phyloP scores from a whole-genome alignment of 2,888 invertebrate species.

The Bombyx huttoni region DNA sequence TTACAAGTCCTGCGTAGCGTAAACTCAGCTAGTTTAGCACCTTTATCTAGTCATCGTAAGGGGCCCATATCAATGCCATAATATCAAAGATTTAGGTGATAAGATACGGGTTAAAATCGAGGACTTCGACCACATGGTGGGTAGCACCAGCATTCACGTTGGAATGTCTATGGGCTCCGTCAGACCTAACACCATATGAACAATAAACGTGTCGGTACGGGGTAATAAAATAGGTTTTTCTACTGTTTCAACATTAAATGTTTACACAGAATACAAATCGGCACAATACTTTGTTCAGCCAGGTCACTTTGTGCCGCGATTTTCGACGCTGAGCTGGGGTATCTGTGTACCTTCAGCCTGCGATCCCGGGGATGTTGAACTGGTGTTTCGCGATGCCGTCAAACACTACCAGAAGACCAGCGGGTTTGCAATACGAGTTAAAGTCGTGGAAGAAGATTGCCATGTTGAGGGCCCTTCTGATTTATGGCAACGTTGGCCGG shows the following conservation, averaged over 20 bases:
- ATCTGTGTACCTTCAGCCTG: conserved; percentile 78
- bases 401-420: conserved; percentile 74
- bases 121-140: too few relatives aligned
- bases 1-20: too few relatives aligned
- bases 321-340: conserved; percentile 80
- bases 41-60: too few relatives aligned
- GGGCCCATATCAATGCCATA: too few relatives aligned
- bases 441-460: conserved; percentile 76
- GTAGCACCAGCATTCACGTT: too few relatives aligned
- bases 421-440: conserved; percentile 72
- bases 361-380: conserved; percentile 70
- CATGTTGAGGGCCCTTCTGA: conserved; percentile 51
- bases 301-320: conserved; percentile 80
- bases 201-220: too few relatives aligned
- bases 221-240: not conserved
- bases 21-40: too few relatives aligned
- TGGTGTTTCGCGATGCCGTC: conserved; percentile 70
- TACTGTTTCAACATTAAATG: not conserved
- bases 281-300: conserved; percentile 70
- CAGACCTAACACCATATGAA: too few relatives aligned
- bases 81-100: too few relatives aligned
- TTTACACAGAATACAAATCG: conserved; percentile 18
- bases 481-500: conserved; percentile 49
- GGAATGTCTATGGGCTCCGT: too few relatives aligned
- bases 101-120: too few relatives aligned